A percentile compares a stretch with the other conserved stretches of the same genome.
Conservation (phyloP, 2,797 vertebrate species). For the Bovichtus diacanthus region DNA sequence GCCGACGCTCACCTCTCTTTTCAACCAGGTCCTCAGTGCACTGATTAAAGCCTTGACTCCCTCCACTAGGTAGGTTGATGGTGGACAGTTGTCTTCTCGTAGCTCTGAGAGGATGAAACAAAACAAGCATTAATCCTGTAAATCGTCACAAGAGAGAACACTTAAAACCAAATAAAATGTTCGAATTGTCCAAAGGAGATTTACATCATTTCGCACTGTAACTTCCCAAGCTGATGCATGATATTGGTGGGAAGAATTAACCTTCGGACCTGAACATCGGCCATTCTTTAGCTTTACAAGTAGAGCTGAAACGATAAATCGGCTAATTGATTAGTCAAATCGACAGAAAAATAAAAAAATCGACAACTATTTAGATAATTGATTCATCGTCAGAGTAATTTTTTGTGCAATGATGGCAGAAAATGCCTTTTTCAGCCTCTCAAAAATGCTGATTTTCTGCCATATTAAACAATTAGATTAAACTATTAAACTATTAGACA, state of each 20-base stretch:
- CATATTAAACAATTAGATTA: too few species aligned
- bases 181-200: neutral
- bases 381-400: too few species aligned
- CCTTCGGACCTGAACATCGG: neutral
- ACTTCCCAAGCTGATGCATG: neutral
- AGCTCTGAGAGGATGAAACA: slow-evolving; percentile 84
- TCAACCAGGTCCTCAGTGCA: slow-evolving; percentile 96
- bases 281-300: neutral
- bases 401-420: too few species aligned
- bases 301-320: too few species aligned
- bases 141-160: neutral
- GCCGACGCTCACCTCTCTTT: slow-evolving; percentile 90
- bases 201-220: neutral
- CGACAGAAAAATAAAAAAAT: too few species aligned
- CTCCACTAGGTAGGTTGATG: slow-evolving; percentile 92
- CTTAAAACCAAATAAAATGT: neutral
- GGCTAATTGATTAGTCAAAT: too few species aligned
- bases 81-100: slow-evolving; percentile 94
- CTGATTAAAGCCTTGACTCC: slow-evolving; percentile 96
- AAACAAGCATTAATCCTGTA: neutral
- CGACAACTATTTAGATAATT: too few species aligned
- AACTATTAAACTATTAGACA: too few species aligned
- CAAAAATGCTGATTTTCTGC: too few species aligned
- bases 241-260: neutral
- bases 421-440: too few species aligned